phyloP scores from a whole-genome alignment of 2,113 vertebrate genomes.

The Clarias batrachus region DNA sequence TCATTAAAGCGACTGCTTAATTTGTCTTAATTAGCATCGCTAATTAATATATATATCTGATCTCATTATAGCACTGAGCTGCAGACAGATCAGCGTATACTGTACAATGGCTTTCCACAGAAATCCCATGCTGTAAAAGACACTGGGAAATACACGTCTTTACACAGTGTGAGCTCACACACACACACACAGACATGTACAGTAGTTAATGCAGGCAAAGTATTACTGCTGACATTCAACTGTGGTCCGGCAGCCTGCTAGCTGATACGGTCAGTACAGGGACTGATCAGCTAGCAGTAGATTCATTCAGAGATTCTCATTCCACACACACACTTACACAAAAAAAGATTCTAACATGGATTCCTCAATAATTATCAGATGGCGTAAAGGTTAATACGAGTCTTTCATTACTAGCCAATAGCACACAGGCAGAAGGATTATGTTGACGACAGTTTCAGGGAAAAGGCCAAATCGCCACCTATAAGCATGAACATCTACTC shows the following conservation, averaged over 20 bases:
- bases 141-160: background rate
- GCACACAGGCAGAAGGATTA: constrained; percentile 67
- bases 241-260: background rate
- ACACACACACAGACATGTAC: constrained; percentile 6
- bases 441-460: constrained; percentile 64
- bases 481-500: constrained; percentile 61
- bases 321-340: background rate
- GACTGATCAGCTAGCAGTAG: background rate
- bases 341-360: constrained; percentile 60
- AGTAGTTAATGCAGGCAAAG: background rate
- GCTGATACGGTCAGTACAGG: background rate
- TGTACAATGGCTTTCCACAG: constrained; percentile 26
- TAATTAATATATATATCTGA: constrained; percentile 52
- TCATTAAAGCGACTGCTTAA: constrained; percentile 41
- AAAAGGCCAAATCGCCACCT: constrained; percentile 58
- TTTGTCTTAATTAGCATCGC: constrained; percentile 44
- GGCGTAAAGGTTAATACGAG: constrained; percentile 73
- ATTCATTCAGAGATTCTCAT: background rate
- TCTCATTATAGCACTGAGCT: constrained; percentile 41
- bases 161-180: background rate
- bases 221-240: constrained; percentile 3
- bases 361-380: constrained; percentile 65
- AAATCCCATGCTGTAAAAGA: background rate
- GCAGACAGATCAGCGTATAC: constrained; percentile 32
- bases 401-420: constrained; percentile 63